Evolutionary conservation across 2,113 vertebrate genomes (phyloP).

Genomic region (Platanista minor): DNA sequence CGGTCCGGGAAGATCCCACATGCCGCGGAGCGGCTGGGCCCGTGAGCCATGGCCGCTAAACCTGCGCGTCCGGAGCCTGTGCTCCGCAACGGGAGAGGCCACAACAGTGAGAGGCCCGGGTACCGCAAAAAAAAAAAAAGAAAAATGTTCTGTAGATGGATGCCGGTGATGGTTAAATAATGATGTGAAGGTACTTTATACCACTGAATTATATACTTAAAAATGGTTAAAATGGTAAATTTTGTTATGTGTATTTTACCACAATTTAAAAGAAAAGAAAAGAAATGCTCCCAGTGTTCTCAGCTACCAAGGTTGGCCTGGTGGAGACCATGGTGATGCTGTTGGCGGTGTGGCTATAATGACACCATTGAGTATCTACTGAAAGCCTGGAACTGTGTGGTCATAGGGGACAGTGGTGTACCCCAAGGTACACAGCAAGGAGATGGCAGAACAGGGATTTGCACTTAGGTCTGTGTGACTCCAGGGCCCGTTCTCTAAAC

Average conservation of each 20-base stretch:
- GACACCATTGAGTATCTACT: fast-evolving
- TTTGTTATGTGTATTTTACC: background rate
- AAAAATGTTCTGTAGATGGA: background rate
- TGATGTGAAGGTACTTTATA: too few species aligned
- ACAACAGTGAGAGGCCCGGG: too few species aligned
- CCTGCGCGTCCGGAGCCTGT: too few species aligned
- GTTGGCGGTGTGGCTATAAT: fast-evolving
- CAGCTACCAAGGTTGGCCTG: background rate
- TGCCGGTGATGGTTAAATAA: background rate
- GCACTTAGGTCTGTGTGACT: background rate
- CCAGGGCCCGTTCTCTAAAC: background rate
- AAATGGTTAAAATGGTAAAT: background rate
- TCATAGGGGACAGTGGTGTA: fast-evolving
- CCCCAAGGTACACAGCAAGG: background rate
- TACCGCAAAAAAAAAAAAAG: too few species aligned
- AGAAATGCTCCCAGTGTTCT: background rate
- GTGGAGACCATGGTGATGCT: background rate
- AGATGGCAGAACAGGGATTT: background rate
- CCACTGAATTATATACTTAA: background rate
- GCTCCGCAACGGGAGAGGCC: too few species aligned
- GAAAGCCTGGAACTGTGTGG: background rate
- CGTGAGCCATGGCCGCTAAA: too few species aligned
- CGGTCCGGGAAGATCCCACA: too few species aligned
- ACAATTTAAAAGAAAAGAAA: background rate
- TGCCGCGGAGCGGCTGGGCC: too few species aligned